Base-by-base conservation (phyloP, 2,888 invertebrate genomes). In the Apamea anceps region DNA sequence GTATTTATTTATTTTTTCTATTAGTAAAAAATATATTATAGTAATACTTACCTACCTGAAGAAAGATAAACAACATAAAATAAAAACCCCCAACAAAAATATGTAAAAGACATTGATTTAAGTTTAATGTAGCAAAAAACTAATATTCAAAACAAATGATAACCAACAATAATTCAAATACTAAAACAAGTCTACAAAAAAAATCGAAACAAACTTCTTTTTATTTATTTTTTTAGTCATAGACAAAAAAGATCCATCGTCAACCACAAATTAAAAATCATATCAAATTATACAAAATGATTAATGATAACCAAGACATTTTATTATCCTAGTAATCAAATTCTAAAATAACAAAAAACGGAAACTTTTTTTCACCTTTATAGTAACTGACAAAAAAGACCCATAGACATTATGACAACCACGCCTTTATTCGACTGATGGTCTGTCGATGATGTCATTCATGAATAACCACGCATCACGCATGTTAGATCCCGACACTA, bases 401-500 rank as follows among this genome's bases (percentile, higher is more conserved):
- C 3, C 15, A 13, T 18, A 60, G 62, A 76, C 57, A 85, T 81
- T 48, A 72, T 60, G 62, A 72, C 66, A 81, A 66, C 84, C 88
- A 82, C 86, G 88, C 88, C 89, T 86, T 57, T 81, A 85, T 72
- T 66, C 85, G 75, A 37, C 62, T 83, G 89, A 80, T 80, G 77
- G 70, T 71, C 72, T 60, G 32, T 51, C 76, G 78, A 75, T 89
- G 88, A 89, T 85, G 85, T 88, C 88, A 89, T 85, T 81, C 84
- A 80, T 81, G 82, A 85, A 89, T 88, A 87, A 74, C 67, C 71
- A 21, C 72, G 71, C 71, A 48, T 57, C 54, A 72, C 60, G 74
- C 73, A 75, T 79, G 74, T 83, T 57, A 48, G 60, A 72, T 75
- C 65, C 82, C 75, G 60, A 75, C 81, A 83, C 75, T 84, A 60